A percentile compares a stretch with the other conserved stretches of the same genome.
Conservation (phyloP, 2,113 vertebrate genomes). For the Sorex fumeus region DNA sequence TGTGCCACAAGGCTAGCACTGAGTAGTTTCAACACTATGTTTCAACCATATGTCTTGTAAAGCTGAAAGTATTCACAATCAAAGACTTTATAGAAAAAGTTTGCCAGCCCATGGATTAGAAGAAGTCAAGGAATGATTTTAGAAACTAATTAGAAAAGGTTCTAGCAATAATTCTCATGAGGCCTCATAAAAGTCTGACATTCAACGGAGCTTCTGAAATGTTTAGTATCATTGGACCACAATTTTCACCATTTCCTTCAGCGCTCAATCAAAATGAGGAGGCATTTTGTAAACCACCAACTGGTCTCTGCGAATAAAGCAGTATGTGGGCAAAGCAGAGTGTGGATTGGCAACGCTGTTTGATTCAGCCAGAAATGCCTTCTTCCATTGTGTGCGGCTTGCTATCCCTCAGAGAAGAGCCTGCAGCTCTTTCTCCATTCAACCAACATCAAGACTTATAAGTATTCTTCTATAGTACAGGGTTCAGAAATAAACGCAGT, state of each 20-base stretch:
- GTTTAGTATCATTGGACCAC: background rate
- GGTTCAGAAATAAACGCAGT: background rate
- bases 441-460: background rate
- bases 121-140: slow-evolving; percentile 31
- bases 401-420: background rate
- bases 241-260: slow-evolving; percentile 46
- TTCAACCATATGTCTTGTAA: slow-evolving; percentile 10
- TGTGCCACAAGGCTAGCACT: background rate
- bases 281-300: slow-evolving; percentile 48
- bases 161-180: slow-evolving; percentile 49
- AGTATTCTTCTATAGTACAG: background rate
- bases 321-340: slow-evolving; percentile 25
- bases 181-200: slow-evolving; percentile 23
- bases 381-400: fast-evolving
- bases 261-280: slow-evolving; percentile 62
- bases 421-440: background rate
- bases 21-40: background rate
- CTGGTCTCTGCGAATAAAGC: slow-evolving; percentile 55
- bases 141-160: slow-evolving; percentile 61
- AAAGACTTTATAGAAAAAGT: slow-evolving; percentile 22
- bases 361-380: background rate
- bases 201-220: slow-evolving; percentile 58
- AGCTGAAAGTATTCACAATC: background rate
- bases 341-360: background rate
- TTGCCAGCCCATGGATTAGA: background rate